phyloP scores from a whole-genome alignment of 2,797 vertebrate species.

The Poeciliopsis turneri region DNA sequence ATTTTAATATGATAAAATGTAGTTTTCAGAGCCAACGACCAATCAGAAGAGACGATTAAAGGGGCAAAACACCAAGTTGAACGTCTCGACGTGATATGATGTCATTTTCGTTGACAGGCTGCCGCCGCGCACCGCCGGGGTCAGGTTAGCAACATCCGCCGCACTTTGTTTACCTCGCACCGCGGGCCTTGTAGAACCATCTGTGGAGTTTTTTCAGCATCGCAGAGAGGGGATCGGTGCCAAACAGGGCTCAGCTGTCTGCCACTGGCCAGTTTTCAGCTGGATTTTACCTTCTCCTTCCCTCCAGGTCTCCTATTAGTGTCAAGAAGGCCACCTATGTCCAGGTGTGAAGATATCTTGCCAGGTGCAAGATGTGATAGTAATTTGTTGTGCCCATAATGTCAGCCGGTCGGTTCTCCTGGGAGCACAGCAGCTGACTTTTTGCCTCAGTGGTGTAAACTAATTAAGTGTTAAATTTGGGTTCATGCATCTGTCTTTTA shows the following conservation, averaged over 20 bases:
- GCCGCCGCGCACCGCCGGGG: constrained; percentile 26
- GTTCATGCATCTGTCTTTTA: constrained; percentile 10
- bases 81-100: neutral
- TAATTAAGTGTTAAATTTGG: constrained; percentile 49
- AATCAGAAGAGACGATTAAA: constrained; percentile 54
- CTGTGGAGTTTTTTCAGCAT: constrained; percentile 65
- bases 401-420: constrained; percentile 23
- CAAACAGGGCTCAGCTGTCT: constrained; percentile 71
- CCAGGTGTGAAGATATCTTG: constrained; percentile 60
- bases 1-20: constrained; percentile 60
- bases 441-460: constrained; percentile 24
- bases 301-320: constrained; percentile 66
- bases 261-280: constrained; percentile 64
- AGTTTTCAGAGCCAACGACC: constrained; percentile 56
- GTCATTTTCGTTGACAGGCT: constrained; percentile 6
- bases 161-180: constrained; percentile 63
- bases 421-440: constrained; percentile 32
- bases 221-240: constrained; percentile 58
- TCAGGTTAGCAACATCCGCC: constrained; percentile 45
- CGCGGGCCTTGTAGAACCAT: constrained; percentile 50
- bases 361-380: constrained; percentile 62
- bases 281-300: constrained; percentile 50
- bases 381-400: constrained; percentile 69
- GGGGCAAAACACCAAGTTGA: constrained; percentile 12
- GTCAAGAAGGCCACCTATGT: constrained; percentile 65